Percentiles rank a stretch among this genome's conserved stretches.
phyloP scores from a whole-genome alignment of 2,888 invertebrate genomes.

The Dione juno region DNA sequence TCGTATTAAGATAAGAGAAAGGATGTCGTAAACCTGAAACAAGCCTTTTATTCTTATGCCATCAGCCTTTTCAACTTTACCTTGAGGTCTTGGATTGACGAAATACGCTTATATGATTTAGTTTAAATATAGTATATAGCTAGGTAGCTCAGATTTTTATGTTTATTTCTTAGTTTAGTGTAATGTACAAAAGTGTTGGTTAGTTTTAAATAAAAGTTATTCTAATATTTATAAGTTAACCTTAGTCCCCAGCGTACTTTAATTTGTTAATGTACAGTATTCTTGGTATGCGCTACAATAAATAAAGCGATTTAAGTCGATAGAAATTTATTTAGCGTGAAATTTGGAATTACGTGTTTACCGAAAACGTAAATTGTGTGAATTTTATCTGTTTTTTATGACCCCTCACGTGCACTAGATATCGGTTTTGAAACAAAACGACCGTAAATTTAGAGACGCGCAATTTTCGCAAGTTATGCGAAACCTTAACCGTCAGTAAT shows the following conservation, averaged over 20 bases:
- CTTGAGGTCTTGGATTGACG: constrained; percentile 49
- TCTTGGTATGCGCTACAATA: constrained; percentile 9
- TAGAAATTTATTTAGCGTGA: constrained; percentile 24
- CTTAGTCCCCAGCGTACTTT: not conserved
- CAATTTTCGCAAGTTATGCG: constrained; percentile 75
- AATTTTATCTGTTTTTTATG: constrained; percentile 36
- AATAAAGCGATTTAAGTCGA: constrained; percentile 12
- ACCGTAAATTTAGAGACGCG: constrained; percentile 65
- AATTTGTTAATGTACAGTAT: not conserved
- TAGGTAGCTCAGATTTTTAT: not conserved
- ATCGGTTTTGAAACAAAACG: constrained; percentile 44
- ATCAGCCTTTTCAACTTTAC: constrained; percentile 54
- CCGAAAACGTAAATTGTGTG: constrained; percentile 14
- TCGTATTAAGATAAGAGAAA: constrained; percentile 70
- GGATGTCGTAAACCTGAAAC: constrained; percentile 73
- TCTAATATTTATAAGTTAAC: too few species aligned
- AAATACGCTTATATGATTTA: constrained; percentile 35
- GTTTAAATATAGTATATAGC: constrained; percentile 5
- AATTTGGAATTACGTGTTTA: constrained; percentile 23
- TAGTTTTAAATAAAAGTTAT: too few species aligned
- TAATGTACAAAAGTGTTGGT: too few species aligned
- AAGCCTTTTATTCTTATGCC: constrained; percentile 67
- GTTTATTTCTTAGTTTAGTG: too few species aligned
- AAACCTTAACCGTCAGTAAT: constrained; percentile 77
- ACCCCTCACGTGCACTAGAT: constrained; percentile 34